Evolutionary conservation across 2,797 vertebrate genomes (phyloP).

Genomic region (Rhabdophis nuchalis): DNA sequence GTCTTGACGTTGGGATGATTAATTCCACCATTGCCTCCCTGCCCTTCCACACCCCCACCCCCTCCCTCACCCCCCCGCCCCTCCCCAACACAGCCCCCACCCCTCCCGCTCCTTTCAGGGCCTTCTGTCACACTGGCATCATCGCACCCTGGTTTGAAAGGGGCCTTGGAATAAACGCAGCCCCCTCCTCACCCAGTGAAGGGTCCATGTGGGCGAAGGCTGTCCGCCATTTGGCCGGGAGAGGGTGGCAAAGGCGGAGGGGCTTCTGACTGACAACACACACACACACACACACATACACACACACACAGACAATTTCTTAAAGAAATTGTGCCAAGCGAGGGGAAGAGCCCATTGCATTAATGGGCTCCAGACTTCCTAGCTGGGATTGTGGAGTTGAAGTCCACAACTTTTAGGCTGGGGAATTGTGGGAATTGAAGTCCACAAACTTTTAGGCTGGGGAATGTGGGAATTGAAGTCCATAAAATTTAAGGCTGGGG

Average conservation of each 20-base stretch:
- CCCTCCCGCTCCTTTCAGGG: neutral
- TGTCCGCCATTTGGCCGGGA: neutral
- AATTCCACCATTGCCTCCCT: neutral
- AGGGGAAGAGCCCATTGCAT: too few species aligned
- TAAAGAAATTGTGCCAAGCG: neutral
- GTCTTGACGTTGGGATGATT: neutral
- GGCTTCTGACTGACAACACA: neutral
- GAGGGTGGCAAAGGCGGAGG: neutral
- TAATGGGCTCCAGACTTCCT: too few species aligned
- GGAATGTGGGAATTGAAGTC: too few species aligned
- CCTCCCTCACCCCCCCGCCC: too few species aligned
- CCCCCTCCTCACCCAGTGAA: neutral
- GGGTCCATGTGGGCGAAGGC: neutral
- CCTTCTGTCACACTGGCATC: neutral
- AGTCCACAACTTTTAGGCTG: too few species aligned
- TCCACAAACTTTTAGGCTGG: too few species aligned
- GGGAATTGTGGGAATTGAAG: too few species aligned
- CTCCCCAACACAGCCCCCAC: too few species aligned
- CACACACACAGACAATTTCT: neutral
- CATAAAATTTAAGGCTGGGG: too few species aligned
- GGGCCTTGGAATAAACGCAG: neutral
- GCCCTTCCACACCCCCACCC: neutral
- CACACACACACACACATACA: neutral
- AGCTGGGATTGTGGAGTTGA: too few species aligned
- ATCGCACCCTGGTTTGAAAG: neutral